Evolutionary conservation across 1,140 invertebrate genomes (phyloP).

Genomic region (Drosophila pseudoobscura): DNA sequence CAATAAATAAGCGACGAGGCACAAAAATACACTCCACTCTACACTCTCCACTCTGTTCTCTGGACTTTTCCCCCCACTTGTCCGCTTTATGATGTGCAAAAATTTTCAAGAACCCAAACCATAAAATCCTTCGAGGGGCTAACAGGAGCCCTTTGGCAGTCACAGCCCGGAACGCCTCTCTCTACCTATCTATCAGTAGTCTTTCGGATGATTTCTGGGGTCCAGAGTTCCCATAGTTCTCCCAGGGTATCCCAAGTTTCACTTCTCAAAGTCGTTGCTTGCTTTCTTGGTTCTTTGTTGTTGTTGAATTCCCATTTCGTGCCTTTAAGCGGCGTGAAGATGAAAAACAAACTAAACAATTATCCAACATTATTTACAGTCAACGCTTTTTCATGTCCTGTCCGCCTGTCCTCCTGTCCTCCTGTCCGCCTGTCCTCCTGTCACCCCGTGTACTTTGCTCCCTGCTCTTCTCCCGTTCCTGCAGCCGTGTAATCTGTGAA

Average conservation of each 20-base stretch:
- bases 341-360: constrained; percentile 71
- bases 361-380: constrained; percentile 80
- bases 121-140: constrained; percentile 1
- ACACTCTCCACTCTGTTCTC: not conserved
- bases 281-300: constrained; percentile 15
- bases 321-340: constrained; percentile 49
- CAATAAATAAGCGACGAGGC: constrained; percentile 66
- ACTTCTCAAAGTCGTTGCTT: no score
- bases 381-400: constrained; percentile 56
- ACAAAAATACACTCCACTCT: constrained; percentile 19
- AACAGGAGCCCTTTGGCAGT: no score
- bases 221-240: no score
- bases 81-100: constrained; percentile 38
- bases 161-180: no score
- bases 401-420: not conserved
- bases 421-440: not conserved
- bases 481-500: constrained; percentile 60
- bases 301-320: constrained; percentile 52
- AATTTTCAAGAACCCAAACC: constrained; percentile 18
- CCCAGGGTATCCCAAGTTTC: no score
- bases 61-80: no score
- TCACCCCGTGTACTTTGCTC: not conserved
- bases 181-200: no score
- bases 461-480: not conserved
- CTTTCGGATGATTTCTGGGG: no score